Conservation (phyloP, 2,113 vertebrate species). For the Halcyon senegalensis region DNA sequence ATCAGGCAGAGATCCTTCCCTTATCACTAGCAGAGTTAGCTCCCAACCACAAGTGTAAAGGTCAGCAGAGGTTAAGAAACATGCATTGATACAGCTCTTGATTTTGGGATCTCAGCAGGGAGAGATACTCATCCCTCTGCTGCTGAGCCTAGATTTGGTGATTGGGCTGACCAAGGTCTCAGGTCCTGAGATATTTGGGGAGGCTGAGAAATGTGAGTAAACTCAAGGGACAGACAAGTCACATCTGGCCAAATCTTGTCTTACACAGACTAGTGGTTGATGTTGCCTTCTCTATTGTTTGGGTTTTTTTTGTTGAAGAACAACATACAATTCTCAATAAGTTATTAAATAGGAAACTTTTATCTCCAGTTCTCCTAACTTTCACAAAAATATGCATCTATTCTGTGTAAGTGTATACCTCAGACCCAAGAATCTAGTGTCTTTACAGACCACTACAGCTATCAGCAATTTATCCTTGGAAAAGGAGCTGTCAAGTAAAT, state of each 20-base stretch:
- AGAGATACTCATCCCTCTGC: neutral
- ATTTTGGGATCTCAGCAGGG: neutral
- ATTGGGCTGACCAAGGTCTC: neutral
- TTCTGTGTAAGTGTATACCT: neutral
- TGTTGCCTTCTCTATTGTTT: fast-evolving
- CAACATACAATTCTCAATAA: neutral
- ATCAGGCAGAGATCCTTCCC: neutral
- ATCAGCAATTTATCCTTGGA: neutral
- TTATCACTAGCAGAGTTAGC: neutral
- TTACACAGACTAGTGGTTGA: neutral
- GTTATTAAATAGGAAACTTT: neutral
- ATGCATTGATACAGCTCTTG: neutral
- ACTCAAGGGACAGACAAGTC: neutral
- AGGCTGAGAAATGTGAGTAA: neutral
- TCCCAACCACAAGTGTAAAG: neutral
- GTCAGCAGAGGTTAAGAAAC: neutral
- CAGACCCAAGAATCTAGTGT: neutral
- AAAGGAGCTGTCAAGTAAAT: constrained; percentile 10
- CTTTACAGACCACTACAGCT: neutral
- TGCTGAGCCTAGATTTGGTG: neutral
- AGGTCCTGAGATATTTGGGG: neutral
- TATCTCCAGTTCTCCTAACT: neutral
- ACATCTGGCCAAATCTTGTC: neutral
- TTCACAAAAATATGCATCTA: neutral
- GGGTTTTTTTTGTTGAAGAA: neutral